Conservation (phyloP, 2,888 invertebrate species). For the Monoplex corrugatus region DNA sequence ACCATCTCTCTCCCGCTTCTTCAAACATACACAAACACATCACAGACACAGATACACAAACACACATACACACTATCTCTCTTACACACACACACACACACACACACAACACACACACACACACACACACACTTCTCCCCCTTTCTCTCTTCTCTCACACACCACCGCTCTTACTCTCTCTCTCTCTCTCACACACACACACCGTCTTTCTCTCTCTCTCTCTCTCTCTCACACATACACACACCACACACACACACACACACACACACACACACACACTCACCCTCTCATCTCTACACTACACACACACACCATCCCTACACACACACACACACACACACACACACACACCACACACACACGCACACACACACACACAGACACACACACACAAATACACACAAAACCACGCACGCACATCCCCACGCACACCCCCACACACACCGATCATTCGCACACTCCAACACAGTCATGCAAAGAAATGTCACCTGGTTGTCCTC, state of each 20-base stretch:
- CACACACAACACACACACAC: too few relatives aligned
- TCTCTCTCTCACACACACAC: too few relatives aligned
- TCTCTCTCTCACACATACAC: background rate
- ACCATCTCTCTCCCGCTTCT: too few relatives aligned
- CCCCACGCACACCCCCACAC: background rate
- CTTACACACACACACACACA: background rate
- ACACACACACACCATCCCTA: too few relatives aligned
- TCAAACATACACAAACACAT: too few relatives aligned
- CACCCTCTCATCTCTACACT: too few relatives aligned
- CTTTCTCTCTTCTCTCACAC: too few relatives aligned
- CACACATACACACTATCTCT: background rate
- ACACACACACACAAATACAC: background rate
- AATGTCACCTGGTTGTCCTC: background rate
- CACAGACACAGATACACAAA: too few relatives aligned
- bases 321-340: background rate
- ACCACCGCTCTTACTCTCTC: background rate
- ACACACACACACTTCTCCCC: too few relatives aligned
- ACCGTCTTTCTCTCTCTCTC: too few relatives aligned
- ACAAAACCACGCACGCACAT: background rate
- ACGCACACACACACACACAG: constrained; percentile 1
- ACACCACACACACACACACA: background rate
- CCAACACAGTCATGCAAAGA: background rate
- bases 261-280: background rate
- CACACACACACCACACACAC: background rate
- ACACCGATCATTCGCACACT: background rate